Evolutionary conservation across 30 jellyfish, hydroid and myxozoan species (phyloP), one percentile per base, ranked within the genome.

Genomic region (Turritopsis dohrnii): DNA sequence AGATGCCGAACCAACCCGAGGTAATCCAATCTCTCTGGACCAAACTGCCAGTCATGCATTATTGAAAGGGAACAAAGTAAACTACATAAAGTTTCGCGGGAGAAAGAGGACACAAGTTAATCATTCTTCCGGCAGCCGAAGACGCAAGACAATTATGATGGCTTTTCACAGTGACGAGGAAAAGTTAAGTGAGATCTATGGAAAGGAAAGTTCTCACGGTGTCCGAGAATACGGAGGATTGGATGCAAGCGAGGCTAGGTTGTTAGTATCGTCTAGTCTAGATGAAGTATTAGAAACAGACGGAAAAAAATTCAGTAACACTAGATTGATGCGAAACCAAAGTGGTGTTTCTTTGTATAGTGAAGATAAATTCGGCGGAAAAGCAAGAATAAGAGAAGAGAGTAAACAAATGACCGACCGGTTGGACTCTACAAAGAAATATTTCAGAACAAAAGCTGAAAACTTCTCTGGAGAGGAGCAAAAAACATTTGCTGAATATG

Each of bases 231-330:
- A 69, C 22, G 77, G 77, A 19, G 77, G 77, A 27, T 21, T 69
- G 28, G 30, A 69, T 69, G 31, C 8, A 27, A 69, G 77, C 77
- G 77, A 69, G 30, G 77, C 77, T 69, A 69, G 77, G 77, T 69
- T 69, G 19, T 69, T 69, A 69, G 30, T 69, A 69, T 23, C 28
- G 19, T 69, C 77, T 9, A 69, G 19, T n/a, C 30, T 8, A n/a
- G 22, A 69, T 23, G 77, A 69, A 69, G 30, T 8, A 17, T 23
- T n/a, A 7, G 22, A 69, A 9, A 23, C 28, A n/a, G 22, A 69
- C 8, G 13, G 60, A 41, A 41, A 41, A 41, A 41, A 41, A 41
- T n/a, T n/a, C 60, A 41, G 60, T 13, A 41, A 41, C 60, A 3
- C 60, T 41, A 5, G 9, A 3, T 41, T 41, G 5, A 41, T 41